Conservation (phyloP, 1,140 invertebrate species). For the Goniozus legneri region DNA sequence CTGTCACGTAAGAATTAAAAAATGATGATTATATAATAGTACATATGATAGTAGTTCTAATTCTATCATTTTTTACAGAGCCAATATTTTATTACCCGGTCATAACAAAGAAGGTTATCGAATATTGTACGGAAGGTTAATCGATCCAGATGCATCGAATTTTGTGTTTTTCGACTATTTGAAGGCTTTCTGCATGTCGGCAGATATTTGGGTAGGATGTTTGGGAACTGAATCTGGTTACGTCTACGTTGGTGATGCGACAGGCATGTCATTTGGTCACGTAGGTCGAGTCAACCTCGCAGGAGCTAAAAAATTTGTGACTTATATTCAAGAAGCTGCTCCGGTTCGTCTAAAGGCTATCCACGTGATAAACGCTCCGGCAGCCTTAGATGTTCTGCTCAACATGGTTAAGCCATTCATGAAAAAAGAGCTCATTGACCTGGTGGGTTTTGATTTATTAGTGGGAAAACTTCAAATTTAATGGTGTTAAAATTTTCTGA, state of each 20-base stretch:
- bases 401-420: slow-evolving; percentile 64
- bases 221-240: slow-evolving; percentile 17
- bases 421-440: slow-evolving; percentile 60
- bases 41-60: neutral
- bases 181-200: slow-evolving; percentile 17
- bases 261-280: slow-evolving; percentile 16
- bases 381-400: slow-evolving; percentile 63
- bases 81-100: neutral
- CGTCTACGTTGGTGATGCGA: slow-evolving; percentile 9
- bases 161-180: slow-evolving; percentile 3
- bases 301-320: slow-evolving; percentile 8
- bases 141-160: slow-evolving; percentile 12
- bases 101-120: slow-evolving; percentile 20
- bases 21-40: neutral
- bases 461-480: too few species aligned
- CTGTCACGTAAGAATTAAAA: neutral
- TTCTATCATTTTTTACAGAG: slow-evolving; percentile 7
- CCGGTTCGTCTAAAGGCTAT: slow-evolving; percentile 61
- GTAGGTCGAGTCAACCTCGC: slow-evolving; percentile 11
- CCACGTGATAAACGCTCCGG: slow-evolving; percentile 63
- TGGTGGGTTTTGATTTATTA: too few species aligned
- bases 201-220: slow-evolving; percentile 9
- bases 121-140: slow-evolving; percentile 7
- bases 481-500: too few species aligned
- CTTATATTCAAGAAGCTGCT: slow-evolving; percentile 49